Evolutionary conservation across 2,797 vertebrate species (phyloP), one percentile per base, ranked within the genome.

Genomic region (Hypotaenidia philippensis): DNA sequence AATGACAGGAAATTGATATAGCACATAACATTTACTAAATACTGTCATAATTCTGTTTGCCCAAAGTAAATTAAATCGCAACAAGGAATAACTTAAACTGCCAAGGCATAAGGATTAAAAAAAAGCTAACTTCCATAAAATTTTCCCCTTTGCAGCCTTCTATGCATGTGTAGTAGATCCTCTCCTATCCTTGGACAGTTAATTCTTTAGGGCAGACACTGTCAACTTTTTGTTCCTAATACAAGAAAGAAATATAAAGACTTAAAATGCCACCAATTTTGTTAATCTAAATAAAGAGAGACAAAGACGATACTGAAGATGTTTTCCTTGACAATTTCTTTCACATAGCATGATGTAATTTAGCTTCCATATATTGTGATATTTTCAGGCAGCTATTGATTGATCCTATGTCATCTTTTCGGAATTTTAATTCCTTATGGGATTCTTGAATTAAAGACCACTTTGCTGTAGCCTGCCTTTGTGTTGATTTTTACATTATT

Each of bases 401-500:
- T 96, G 77, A 97, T 71, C 16, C 68, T 56, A 83, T 78, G 69
- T 41, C 57, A 95, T 69, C 68, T 92, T 76, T 91, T 49, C 59
- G 78, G 94, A 75, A 87, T 91, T 91, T 90, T 89, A 76, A 92
- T 56, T 71, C 89, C 72, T 89, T 89, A 52, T 14, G 50, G 52
- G 56, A 92, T 93, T 89, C 52, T 80, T 92, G 92, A 92, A 89
- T 89, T 93, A 92, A 96, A 95, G 61, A 61, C 34, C 70, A 88
- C 45, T 74, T 95, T 25, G 68, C 83, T 47, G 36, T 79, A 87
- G 45, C 55, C 61, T 71, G 66, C 34, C 31, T 96, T 93, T 81
- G 22, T 94, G 96, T 97, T 97, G 96, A 96, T 94, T 96, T 96
- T 97, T 88, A 87, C 76, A 92, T 93, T 96, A 97, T 70, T 95